These are phyloP conservation scores for Nannospalax galili DNA, from an alignment of 2,113 vertebrate genomes.

Conservation along the genomic window DNA sequence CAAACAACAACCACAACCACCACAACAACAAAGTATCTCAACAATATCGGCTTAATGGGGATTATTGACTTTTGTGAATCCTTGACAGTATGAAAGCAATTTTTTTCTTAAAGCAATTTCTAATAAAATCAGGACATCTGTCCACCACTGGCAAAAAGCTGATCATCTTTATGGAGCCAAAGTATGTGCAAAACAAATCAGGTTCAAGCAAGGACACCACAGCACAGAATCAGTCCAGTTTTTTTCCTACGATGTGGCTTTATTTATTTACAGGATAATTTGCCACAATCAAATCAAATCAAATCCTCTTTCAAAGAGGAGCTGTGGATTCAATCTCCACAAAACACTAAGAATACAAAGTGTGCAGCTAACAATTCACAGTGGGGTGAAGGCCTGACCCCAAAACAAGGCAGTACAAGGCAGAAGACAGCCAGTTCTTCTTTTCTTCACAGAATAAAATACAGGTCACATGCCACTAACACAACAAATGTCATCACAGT, in stretches of 20 bases:
- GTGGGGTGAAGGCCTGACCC: background rate
- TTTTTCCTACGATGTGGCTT: constrained; percentile 70
- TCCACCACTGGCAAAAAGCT: background rate
- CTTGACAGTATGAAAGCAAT: background rate
- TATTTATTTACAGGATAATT: constrained; percentile 72
- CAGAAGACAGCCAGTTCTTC: background rate
- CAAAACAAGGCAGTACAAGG: background rate
- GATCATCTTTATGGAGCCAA: constrained; percentile 71
- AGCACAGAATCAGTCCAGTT: constrained; percentile 57
- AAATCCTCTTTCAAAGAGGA: constrained; percentile 72
- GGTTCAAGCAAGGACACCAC: constrained; percentile 7
- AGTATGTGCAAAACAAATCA: background rate
- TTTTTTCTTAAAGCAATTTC: constrained; percentile 69
- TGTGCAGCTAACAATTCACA: constrained; percentile 5
- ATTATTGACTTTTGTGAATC: constrained; percentile 34
- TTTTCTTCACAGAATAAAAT: constrained; percentile 13
- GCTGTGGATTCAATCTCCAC: constrained; percentile 61
- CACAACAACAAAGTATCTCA: background rate
- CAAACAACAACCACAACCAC: too few relatives aligned
- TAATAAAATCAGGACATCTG: constrained; percentile 59
- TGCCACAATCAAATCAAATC: constrained; percentile 16
- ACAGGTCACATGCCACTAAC: constrained; percentile 1
- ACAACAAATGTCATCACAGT: background rate
- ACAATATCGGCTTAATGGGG: background rate
- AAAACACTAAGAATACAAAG: background rate